Base-by-base conservation (phyloP, 2,797 vertebrate species). In the Martes flavigula region DNA sequence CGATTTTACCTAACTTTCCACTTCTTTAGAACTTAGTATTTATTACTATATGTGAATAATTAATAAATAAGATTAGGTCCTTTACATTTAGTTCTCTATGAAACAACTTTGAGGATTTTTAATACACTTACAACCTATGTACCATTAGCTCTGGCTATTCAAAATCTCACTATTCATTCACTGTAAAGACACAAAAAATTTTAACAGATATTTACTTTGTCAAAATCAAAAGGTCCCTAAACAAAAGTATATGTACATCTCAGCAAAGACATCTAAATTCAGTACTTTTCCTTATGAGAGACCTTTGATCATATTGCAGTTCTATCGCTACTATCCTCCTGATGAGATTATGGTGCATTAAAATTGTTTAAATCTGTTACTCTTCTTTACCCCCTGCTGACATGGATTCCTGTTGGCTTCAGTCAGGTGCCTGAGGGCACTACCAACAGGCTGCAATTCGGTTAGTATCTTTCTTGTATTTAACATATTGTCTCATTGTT, bases 11-110 rank as follows among this genome's bases (percentile, higher is more conserved):
- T 83, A 72, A 38, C 17, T 46, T 93, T 73, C 18, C 78, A 35
- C 3, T 86, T 95, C 72, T 83, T 96, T 72, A 83, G 87, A 91
- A 62, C 10, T 91, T 68, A 79, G 56, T 64, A 84, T 73, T 81
- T 3, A 30, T 64, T 62, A 72, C 30, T 72, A 70, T 73, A 73
- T 40, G 25, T 40, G 7, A 87, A 38, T 64, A 90, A 48, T 87
- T 77, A 58, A 86, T 21, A 68, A 58, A 86, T 17, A 64, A 13
- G 4, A 5, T n/a, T 56, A 73, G 32, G 9, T 84, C 17, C 51
- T 90, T 81, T 40, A 70, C 8, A 84, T 35, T 90, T 86, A 92
- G 38, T 66, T 46, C 62, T 93, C 1, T 48, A 77, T 20, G 27
- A 75, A 85, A 89, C 73, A 35, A 0, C 5, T 27, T 66, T 77